phyloP scores from a whole-genome alignment of 2,797 vertebrate genomes.

The Sorex maritimensis region DNA sequence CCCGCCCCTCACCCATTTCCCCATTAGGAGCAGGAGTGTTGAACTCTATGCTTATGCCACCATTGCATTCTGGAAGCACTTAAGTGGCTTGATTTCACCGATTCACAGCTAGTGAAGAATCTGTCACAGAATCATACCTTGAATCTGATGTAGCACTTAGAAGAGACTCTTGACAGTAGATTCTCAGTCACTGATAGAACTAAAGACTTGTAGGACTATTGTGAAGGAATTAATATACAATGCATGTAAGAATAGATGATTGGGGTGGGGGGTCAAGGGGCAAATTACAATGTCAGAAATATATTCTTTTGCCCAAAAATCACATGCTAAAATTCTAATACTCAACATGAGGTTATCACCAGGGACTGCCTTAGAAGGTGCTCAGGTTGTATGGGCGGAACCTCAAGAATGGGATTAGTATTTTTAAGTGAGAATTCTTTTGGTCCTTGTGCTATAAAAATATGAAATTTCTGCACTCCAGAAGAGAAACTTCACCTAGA shows the following conservation, averaged over 20 bases:
- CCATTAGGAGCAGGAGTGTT: not conserved
- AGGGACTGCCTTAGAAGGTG: not conserved
- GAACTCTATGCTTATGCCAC: not conserved
- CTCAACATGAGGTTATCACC: not conserved
- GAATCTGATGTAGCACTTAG: not conserved
- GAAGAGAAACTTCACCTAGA: not conserved
- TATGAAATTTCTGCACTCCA: not conserved
- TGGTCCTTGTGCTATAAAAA: not conserved
- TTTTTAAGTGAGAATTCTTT: not conserved
- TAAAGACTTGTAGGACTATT: not conserved
- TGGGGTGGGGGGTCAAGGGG: not conserved
- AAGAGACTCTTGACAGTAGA: not conserved
- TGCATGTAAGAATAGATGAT: not conserved
- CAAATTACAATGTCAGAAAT: not conserved
- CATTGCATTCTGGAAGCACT: not conserved
- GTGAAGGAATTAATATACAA: not conserved
- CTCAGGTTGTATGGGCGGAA: not conserved
- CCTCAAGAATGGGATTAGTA: not conserved
- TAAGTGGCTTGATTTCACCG: not conserved
- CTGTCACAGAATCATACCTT: not conserved
- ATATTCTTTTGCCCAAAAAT: not conserved
- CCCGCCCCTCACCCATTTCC: not conserved
- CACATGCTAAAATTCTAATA: slow-evolving; percentile 13
- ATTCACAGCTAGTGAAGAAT: not conserved
- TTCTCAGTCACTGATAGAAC: not conserved